phyloP scores from a whole-genome alignment of 1,140 invertebrate species.

The Drosophila sp. region DNA sequence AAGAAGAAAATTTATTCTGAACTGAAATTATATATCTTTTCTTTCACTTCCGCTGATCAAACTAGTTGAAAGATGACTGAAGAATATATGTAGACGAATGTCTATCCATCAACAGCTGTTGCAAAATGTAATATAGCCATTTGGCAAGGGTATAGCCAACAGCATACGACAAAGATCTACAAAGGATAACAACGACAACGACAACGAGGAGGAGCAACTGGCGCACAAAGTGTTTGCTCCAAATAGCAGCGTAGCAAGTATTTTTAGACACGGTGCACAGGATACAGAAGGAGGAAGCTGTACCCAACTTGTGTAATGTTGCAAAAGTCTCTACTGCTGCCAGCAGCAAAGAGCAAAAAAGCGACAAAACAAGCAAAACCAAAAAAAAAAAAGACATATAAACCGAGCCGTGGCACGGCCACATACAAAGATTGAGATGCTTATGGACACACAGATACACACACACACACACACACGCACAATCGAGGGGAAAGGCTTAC shows the following conservation, averaged over 20 bases:
- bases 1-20: no score
- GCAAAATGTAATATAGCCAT: conserved; percentile 24
- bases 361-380: conserved; percentile 14
- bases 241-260: conserved; percentile 68
- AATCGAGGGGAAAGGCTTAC: neutral
- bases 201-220: conserved; percentile 15
- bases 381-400: conserved; percentile 23
- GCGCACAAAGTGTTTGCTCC: conserved; percentile 41
- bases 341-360: conserved; percentile 41
- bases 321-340: conserved; percentile 1
- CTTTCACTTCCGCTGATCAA: no score
- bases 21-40: no score
- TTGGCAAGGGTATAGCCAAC: conserved; percentile 2
- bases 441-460: conserved; percentile 11
- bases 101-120: no score
- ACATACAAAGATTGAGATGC: conserved; percentile 64
- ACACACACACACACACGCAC: neutral
- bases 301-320: conserved; percentile 13
- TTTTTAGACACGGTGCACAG: conserved; percentile 60
- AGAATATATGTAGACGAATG: no score
- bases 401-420: conserved; percentile 11
- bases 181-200: conserved; percentile 44
- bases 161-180: conserved; percentile 29
- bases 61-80: no score
- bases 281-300: conserved; percentile 50